Conservation (phyloP, 2,888 invertebrate genomes). For the Mechanitis mazaeus region DNA sequence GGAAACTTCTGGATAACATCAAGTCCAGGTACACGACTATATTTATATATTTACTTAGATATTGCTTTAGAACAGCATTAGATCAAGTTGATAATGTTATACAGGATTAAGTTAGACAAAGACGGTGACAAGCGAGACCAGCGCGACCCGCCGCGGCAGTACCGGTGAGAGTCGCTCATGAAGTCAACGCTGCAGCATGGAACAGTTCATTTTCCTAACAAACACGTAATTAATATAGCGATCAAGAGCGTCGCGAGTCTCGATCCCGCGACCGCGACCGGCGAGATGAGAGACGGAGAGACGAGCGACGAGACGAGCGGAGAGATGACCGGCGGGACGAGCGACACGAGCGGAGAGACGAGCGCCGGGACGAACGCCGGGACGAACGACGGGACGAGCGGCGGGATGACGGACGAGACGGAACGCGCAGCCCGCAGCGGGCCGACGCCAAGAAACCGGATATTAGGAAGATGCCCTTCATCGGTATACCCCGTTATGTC, state of each 20-base stretch:
- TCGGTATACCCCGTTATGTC: constrained; percentile 69
- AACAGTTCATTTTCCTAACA: not conserved
- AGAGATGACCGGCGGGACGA: constrained; percentile 25
- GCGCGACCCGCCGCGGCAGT: constrained; percentile 33
- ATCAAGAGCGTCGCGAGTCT: constrained; percentile 29
- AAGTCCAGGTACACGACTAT: constrained; percentile 49
- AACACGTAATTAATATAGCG: constrained; percentile 11
- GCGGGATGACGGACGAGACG: constrained; percentile 25
- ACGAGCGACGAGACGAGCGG: constrained; percentile 28
- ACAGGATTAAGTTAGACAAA: constrained; percentile 32
- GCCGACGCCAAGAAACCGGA: constrained; percentile 55
- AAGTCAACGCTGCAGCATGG: not conserved
- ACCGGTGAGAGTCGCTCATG: constrained; percentile 20
- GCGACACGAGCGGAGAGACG: constrained; percentile 25
- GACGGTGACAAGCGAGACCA: constrained; percentile 29
- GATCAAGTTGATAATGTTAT: not conserved
- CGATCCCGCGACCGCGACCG: constrained; percentile 25
- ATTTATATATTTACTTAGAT: not conserved
- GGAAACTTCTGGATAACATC: constrained; percentile 74
- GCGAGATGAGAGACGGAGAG: constrained; percentile 18
- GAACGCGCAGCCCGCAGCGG: constrained; percentile 34
- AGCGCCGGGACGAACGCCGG: constrained; percentile 26
- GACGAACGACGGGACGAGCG: constrained; percentile 22
- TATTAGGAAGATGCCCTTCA: constrained; percentile 87
- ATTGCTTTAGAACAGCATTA: too few species aligned